phyloP scores from a whole-genome alignment of 1,140 invertebrate species.

The Trachymyrmex cornetzi region DNA sequence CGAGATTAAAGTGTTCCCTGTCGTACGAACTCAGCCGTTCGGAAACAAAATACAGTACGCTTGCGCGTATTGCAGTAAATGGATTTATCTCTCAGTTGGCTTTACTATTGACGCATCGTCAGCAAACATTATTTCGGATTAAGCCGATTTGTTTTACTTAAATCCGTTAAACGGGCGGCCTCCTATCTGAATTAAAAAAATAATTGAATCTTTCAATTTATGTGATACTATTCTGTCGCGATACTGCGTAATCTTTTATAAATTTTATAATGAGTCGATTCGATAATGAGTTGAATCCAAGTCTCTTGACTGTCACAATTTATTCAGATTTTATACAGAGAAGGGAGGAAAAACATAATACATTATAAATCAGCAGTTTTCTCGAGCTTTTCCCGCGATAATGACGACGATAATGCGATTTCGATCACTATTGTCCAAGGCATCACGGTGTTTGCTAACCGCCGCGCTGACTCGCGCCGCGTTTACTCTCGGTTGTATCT shows the following conservation, averaged over 20 bases:
- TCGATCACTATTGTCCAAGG: slow-evolving; percentile 45
- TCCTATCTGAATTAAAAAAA: neutral
- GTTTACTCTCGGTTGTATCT: slow-evolving; percentile 10
- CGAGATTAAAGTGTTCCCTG: slow-evolving; percentile 45
- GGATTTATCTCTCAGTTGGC: slow-evolving; percentile 43
- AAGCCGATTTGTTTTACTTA: slow-evolving; percentile 32
- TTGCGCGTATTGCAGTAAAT: slow-evolving; percentile 36
- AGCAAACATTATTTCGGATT: slow-evolving; percentile 40
- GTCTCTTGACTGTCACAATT: neutral
- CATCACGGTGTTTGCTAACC: slow-evolving; percentile 27
- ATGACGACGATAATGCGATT: slow-evolving; percentile 23
- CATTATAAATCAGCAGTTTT: slow-evolving; percentile 8
- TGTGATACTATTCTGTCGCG: neutral
- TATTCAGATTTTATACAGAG: slow-evolving; percentile 1
- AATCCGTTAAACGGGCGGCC: neutral
- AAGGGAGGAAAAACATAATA: neutral
- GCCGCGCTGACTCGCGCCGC: neutral
- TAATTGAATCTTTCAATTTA: slow-evolving; percentile 27
- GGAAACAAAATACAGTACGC: slow-evolving; percentile 42
- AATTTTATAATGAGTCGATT: neutral
- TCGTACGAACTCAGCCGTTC: slow-evolving; percentile 42
- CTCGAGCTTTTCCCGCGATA: neutral
- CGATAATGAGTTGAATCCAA: neutral
- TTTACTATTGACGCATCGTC: slow-evolving; percentile 48
- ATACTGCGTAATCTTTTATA: neutral